A percentile compares a stretch with the other conserved stretches of the same genome.
Conservation (phyloP, 2,113 vertebrate species). For the Setophaga kirtlandii region DNA sequence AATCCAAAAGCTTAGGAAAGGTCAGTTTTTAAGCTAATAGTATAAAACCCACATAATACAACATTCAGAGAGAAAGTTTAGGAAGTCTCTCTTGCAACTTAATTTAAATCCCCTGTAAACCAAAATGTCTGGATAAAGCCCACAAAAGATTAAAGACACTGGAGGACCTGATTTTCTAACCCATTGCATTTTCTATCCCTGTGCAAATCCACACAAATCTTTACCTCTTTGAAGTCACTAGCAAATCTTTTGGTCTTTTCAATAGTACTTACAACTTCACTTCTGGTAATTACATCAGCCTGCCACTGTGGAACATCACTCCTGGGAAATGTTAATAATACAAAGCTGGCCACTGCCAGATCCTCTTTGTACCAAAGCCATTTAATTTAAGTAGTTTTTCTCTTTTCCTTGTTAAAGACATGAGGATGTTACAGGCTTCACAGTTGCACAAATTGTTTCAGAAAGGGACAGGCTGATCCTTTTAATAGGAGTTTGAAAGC, state of each 20-base stretch:
- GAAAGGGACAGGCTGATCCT: background rate
- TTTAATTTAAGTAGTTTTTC: conserved; percentile 38
- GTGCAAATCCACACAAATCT: conserved; percentile 65
- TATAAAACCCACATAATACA: conserved; percentile 3
- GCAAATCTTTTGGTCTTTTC: conserved; percentile 55
- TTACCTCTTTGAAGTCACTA: conserved; percentile 35
- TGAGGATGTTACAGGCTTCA: background rate
- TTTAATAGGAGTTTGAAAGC: background rate
- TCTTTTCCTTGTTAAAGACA: background rate
- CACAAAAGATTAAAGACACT: conserved; percentile 57
- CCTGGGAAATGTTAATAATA: conserved; percentile 49
- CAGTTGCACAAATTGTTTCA: background rate
- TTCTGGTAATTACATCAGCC: conserved; percentile 63
- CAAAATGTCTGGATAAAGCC: conserved; percentile 35
- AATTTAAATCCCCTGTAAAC: conserved; percentile 50
- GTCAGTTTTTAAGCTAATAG: conserved; percentile 22
- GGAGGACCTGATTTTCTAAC: conserved; percentile 55
- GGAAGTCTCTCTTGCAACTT: conserved; percentile 56
- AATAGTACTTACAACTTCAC: conserved; percentile 58
- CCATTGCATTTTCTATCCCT: conserved; percentile 48
- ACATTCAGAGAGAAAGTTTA: conserved; percentile 27
- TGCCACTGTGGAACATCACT: conserved; percentile 42
- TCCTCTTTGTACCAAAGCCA: conserved; percentile 21
- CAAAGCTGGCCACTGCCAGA: conserved; percentile 33
- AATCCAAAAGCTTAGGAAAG: conserved; percentile 50